Conservation (phyloP, 2,113 vertebrate species). For the Microtus montanus region DNA sequence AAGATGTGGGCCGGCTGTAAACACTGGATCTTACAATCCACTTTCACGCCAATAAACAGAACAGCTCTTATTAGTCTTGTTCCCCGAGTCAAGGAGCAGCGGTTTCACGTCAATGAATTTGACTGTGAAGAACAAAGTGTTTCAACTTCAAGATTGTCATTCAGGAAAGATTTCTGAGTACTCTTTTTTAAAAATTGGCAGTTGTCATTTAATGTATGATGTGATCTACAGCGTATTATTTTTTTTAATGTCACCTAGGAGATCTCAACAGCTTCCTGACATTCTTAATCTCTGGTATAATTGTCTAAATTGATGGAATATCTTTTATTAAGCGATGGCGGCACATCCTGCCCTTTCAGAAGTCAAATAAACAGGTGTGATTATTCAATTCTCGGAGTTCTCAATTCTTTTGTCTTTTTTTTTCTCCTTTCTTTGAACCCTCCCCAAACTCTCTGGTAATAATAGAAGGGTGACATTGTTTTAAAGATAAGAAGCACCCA, state of each 20-base stretch:
- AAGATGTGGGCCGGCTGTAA: background rate
- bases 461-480: conserved; percentile 86
- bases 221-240: conserved; percentile 88
- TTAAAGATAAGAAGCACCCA: conserved; percentile 86
- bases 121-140: conserved; percentile 84
- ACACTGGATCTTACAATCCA: conserved; percentile 51
- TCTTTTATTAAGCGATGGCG: conserved; percentile 79
- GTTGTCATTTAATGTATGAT: conserved; percentile 86
- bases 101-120: conserved; percentile 81
- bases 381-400: conserved; percentile 75
- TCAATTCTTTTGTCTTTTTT: conserved; percentile 82
- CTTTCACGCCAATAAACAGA: conserved; percentile 66
- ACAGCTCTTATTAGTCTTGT: conserved; percentile 76
- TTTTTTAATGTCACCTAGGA: conserved; percentile 85
- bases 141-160: conserved; percentile 86
- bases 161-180: conserved; percentile 84
- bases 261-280: conserved; percentile 86
- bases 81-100: conserved; percentile 75
- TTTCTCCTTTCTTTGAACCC: conserved; percentile 51
- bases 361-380: conserved; percentile 77
- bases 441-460: conserved; percentile 83
- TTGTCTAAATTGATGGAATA: conserved; percentile 85
- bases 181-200: conserved; percentile 85
- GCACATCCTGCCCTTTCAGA: conserved; percentile 70
- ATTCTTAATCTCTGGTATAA: conserved; percentile 87